These are phyloP conservation scores for Phoenicopterus ruber DNA, from an alignment of 2,113 vertebrate species.

Conservation along the genomic window DNA sequence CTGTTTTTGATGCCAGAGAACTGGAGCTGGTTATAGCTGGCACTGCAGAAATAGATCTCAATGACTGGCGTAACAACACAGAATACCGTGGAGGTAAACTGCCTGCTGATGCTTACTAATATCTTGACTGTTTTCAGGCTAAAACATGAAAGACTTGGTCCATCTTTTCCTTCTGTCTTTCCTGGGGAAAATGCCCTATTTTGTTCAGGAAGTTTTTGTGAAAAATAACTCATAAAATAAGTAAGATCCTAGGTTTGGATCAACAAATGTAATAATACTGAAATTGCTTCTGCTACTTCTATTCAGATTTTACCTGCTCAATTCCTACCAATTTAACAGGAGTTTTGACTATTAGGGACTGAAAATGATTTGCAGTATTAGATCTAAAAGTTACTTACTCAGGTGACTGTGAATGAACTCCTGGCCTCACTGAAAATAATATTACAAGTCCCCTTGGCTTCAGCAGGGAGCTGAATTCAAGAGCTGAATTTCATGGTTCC, in stretches of 20 bases:
- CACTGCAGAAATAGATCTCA: constrained; percentile 95
- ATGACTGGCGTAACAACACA: constrained; percentile 93
- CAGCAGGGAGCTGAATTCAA: neutral
- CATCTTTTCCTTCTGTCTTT: neutral
- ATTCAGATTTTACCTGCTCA: neutral
- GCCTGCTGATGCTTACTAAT: neutral
- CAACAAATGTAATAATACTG: neutral
- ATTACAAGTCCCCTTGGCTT: neutral
- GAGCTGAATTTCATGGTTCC: neutral
- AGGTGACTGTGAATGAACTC: neutral
- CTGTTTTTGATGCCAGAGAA: constrained; percentile 95
- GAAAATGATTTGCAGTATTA: neutral
- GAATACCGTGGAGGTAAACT: constrained; percentile 94
- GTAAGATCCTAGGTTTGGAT: neutral
- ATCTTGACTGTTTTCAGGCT: neutral
- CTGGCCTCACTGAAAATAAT: neutral
- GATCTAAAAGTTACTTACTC: neutral
- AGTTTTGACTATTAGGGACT: neutral
- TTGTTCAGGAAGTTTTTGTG: neutral
- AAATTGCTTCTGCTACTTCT: neutral
- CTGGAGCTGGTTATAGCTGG: constrained; percentile 97
- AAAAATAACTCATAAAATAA: neutral
- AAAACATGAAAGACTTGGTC: neutral
- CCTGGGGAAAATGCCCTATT: neutral
- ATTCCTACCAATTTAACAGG: neutral